Evolutionary conservation across 2,888 invertebrate genomes (phyloP).

Genomic region (Thera obeliscata): DNA sequence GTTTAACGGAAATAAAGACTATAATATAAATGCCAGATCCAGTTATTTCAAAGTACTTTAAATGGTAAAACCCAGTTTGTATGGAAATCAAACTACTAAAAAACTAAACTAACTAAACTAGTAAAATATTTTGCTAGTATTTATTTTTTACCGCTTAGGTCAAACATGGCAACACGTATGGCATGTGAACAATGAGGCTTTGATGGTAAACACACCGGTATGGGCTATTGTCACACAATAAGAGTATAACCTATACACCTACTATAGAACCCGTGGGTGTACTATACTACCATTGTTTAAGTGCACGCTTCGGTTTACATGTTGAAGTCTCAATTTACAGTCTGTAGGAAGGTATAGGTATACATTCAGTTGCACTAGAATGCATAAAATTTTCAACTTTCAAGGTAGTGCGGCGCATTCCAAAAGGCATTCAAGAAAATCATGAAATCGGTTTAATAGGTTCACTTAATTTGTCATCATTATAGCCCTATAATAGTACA

Average conservation of each 20-base stretch:
- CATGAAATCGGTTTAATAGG: no score
- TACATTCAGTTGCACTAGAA: no score
- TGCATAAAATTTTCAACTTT: no score
- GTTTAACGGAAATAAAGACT: no score
- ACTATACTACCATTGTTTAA: slow-evolving; percentile 37
- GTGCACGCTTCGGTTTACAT: slow-evolving; percentile 27
- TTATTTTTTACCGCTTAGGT: slow-evolving; percentile 40
- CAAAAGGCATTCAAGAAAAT: no score
- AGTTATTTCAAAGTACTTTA: no score
- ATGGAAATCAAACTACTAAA: slow-evolving; percentile 38
- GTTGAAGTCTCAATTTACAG: slow-evolving; percentile 38
- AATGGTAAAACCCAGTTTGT: no score
- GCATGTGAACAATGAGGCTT: slow-evolving; percentile 33
- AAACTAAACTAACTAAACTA: no score
- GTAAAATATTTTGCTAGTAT: slow-evolving; percentile 48
- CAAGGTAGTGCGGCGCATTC: no score
- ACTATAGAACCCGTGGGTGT: slow-evolving; percentile 7
- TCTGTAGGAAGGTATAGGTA: neutral
- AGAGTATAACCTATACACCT: neutral
- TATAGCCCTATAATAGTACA: no score
- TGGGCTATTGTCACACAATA: slow-evolving; percentile 27
- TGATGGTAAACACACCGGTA: slow-evolving; percentile 26
- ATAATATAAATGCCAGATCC: no score
- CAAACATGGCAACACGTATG: slow-evolving; percentile 30
- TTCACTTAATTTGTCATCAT: no score